phyloP scores from a whole-genome alignment of 2,888 invertebrate species.

The Eilema caniola region DNA sequence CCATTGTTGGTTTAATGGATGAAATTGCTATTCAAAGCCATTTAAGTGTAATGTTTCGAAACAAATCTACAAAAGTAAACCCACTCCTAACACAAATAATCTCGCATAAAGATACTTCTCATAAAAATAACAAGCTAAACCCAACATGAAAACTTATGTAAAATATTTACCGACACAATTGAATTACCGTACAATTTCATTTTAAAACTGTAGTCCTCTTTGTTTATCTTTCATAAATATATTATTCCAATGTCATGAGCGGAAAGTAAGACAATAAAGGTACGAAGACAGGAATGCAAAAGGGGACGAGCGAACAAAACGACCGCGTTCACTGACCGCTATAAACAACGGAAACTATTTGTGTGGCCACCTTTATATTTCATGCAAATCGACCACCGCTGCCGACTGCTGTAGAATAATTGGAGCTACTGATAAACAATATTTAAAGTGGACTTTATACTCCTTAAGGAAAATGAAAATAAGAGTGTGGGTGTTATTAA shows the following conservation, averaged over 20 bases:
- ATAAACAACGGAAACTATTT: constrained; percentile 84
- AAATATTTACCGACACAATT: constrained; percentile 35
- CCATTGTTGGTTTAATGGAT: not conserved
- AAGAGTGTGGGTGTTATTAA: too few relatives aligned
- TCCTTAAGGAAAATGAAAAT: constrained; percentile 31
- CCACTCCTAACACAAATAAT: not conserved
- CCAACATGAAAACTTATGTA: constrained; percentile 27
- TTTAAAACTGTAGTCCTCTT: constrained; percentile 52
- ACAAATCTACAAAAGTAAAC: not conserved
- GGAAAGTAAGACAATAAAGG: constrained; percentile 85
- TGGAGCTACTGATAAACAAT: constrained; percentile 67
- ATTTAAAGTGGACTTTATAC: constrained; percentile 48
- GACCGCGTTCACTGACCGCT: constrained; percentile 76
- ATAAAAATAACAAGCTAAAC: constrained; percentile 22
- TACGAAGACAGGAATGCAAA: constrained; percentile 81
- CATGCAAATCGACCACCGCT: constrained; percentile 78
- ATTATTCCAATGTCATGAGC: constrained; percentile 76
- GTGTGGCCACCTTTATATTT: constrained; percentile 85
- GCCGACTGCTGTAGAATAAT: constrained; percentile 65
- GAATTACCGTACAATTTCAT: constrained; percentile 42
- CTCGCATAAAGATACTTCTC: not conserved
- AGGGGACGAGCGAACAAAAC: constrained; percentile 71
- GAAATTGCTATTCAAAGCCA: not conserved
- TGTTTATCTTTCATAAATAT: constrained; percentile 73
- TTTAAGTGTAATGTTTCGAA: not conserved